Evolutionary conservation across 2,113 vertebrate species (phyloP), one percentile per base, ranked within the genome.

Genomic region (Daphoenositta chrysoptera): DNA sequence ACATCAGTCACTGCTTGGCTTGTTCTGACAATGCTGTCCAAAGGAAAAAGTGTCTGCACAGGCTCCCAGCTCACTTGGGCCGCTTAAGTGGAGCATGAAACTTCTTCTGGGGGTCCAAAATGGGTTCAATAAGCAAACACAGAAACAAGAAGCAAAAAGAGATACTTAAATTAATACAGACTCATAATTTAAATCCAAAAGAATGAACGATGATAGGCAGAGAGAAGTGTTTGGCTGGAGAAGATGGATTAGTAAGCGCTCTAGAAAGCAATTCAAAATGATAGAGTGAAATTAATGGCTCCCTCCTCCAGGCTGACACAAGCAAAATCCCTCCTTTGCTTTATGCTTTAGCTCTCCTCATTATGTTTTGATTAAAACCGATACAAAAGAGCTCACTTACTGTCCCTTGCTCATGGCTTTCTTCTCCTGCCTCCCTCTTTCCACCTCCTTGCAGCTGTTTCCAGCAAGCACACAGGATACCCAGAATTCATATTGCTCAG

Each of bases 1-100:
- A 63, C 95, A 95, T 98, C 95, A 85, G 82, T 96, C 97, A 98
- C 79, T 39, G 63, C 24, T 40, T 94, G 94, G 33, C 92, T 91
- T 51, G 44, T 69, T 94, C 94, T 95, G 96, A 96, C 96, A 96
- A 94, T 3, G 96, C 44, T 57, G 69, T 92, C 94, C 90, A 17
- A 73, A 77, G 71, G 68, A 94, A 90, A 78, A 89, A 87, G 87
- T 11, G 15, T 13, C 77, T 73, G 71, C 37, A 70, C 58, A 75
- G 70, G 30, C 58, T 75, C 87, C 80, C 31, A 37, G 45, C 56
- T 48, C n/a, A 73, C 83, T 82, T 54, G 50, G 75, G 72, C 73
- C 6, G 12, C 82, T 91, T 53, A 35, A 68, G 24, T 1, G 2
- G 40, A 71, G 61, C 33, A 21, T 7, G 18, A 57, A 93, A 82